Evolutionary conservation across 2,797 vertebrate species (phyloP).

Genomic region (Lacerta viridis): DNA sequence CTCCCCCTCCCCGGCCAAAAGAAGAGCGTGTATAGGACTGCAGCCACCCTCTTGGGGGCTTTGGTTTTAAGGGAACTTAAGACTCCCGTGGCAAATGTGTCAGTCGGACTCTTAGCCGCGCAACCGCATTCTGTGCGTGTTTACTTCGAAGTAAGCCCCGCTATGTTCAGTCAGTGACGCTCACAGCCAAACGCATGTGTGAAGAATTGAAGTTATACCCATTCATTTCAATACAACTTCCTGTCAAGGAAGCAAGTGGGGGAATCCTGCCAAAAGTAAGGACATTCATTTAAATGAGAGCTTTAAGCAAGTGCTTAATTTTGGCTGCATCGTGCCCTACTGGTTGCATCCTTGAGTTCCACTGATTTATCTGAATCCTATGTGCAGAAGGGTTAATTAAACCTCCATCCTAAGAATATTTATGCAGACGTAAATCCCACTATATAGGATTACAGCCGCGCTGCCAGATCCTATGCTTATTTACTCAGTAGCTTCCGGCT

Average conservation of each 20-base stretch:
- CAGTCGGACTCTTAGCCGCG: background rate
- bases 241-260: background rate
- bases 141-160: background rate
- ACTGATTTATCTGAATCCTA: background rate
- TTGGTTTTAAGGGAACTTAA: background rate
- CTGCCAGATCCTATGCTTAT: background rate
- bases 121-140: background rate
- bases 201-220: background rate
- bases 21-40: background rate
- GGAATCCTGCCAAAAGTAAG: background rate
- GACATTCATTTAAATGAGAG: background rate
- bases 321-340: background rate
- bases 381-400: background rate
- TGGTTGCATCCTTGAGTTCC: background rate
- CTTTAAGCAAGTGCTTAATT: background rate
- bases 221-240: background rate
- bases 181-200: background rate
- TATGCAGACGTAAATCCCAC: background rate
- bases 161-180: background rate
- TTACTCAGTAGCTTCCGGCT: background rate
- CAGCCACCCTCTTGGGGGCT: background rate
- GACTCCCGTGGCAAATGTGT: background rate
- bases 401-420: background rate
- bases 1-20: too few relatives aligned
- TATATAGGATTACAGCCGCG: background rate